A percentile compares a stretch with the other conserved stretches of the same genome.
phyloP scores from a whole-genome alignment of 2,113 vertebrate species.

The Burhinus oedicnemus region DNA sequence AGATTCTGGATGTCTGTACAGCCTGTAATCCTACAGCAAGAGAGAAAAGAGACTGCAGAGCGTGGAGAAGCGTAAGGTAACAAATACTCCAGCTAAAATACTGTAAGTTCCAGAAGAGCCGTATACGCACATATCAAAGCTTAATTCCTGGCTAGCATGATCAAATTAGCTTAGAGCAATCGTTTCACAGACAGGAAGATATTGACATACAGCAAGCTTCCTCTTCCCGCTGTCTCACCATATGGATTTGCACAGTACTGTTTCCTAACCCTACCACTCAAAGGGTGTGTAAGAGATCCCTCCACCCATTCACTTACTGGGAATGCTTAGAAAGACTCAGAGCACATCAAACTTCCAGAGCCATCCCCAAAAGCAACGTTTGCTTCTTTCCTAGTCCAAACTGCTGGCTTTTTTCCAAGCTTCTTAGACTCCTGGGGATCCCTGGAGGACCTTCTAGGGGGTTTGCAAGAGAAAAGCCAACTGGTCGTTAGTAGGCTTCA shows the following conservation, averaged over 20 bases:
- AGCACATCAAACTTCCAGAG: not conserved
- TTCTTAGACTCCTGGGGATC: not conserved
- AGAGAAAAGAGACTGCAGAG: not conserved
- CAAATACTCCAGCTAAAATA: not conserved
- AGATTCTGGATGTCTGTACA: not conserved
- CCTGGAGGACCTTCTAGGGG: not conserved
- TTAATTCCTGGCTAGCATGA: not conserved
- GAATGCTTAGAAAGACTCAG: not conserved
- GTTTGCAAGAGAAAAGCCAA: not conserved
- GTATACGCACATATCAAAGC: not conserved
- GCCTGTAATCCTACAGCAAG: not conserved
- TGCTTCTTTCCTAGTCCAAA: not conserved
- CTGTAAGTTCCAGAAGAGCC: not conserved
- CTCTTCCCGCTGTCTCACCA: not conserved
- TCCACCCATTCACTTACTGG: not conserved
- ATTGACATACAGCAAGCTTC: not conserved
- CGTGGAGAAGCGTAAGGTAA: not conserved
- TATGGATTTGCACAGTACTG: not conserved
- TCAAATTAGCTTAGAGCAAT: not conserved
- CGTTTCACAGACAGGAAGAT: not conserved
- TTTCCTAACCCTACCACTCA: not conserved
- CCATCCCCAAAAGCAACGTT: not conserved
- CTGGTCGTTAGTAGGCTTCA: not conserved
- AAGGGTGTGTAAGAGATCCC: not conserved
- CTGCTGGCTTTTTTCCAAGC: not conserved